Base-by-base conservation (phyloP, 2,113 vertebrate genomes). In the Cephalopterus ornatus region DNA sequence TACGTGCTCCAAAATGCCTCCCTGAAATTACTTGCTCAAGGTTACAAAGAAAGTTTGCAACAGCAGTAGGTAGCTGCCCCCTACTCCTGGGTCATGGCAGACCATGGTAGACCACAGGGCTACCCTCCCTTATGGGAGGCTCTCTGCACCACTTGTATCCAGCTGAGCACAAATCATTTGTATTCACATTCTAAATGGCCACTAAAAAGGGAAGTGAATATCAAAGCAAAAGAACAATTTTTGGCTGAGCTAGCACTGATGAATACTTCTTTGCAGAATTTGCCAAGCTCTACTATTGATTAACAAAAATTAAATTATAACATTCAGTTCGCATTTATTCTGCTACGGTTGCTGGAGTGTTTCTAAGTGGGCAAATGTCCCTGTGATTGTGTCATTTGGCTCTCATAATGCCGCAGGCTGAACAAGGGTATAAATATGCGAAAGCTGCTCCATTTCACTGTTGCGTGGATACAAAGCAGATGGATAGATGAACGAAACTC, bases 391-490 rank as follows among this genome's bases (percentile, higher is more conserved):
- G 89, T 97, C 79, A 93, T 97, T 93, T 93, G 52, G 83, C 85
- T 82, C 94, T 96, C 59, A 87, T 49, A 92, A 61, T 50, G 84
- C 90, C 33, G 42, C 92, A 94, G 91, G 85, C 89, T 97, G 79
- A 96, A 88, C 67, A 88, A 93, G 85, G 71, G 68, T 92, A 93
- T 96, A 96, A 97, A 98, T 97, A 97, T 97, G 89, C 94, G 96
- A 95, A 96, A 85, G 71, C 88, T 85, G 84, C 75, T 98, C 84
- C 92, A 59, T 95, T 97, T 97, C 33, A 12, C 89, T 92, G 81
- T 95, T 95, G 92, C 89, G 19, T 96, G 88, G 96, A 96, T 97
- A 97, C 92, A 32, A 73, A 97, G 93, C 96, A 97, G 96, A 96
- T 83, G 94, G 92, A 84, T 83, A 90, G 92, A 97, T 93, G 95